phyloP scores from a whole-genome alignment of 2,797 vertebrate genomes.

The Valencia hispanica region DNA sequence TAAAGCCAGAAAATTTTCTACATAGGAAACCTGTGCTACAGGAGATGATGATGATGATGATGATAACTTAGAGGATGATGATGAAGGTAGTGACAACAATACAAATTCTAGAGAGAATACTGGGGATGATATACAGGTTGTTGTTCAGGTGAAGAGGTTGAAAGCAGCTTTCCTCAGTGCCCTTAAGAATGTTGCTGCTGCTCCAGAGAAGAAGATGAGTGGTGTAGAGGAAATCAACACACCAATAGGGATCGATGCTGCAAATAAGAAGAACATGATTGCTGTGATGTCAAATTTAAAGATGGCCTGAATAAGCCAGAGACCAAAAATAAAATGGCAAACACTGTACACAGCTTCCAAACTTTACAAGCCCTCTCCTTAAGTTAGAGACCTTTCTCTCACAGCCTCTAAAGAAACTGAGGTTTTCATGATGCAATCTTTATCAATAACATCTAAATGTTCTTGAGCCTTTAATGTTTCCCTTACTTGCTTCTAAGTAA shows the following conservation, averaged over 20 bases:
- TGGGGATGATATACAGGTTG: neutral
- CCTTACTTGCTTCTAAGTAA: conserved; percentile 19
- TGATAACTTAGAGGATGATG: neutral
- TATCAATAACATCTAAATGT: conserved; percentile 25
- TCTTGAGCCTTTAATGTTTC: conserved; percentile 19
- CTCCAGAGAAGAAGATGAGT: neutral
- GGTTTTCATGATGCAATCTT: conserved; percentile 41
- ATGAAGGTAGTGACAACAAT: neutral
- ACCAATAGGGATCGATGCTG: neutral
- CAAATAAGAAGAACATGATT: neutral
- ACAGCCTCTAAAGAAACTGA: conserved; percentile 12
- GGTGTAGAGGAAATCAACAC: neutral
- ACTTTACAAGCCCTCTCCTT: neutral
- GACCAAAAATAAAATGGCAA: neutral
- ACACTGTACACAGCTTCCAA: neutral
- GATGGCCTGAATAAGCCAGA: neutral
- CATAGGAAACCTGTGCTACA: neutral
- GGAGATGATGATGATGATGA: neutral
- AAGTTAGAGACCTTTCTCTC: neutral
- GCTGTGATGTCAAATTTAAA: neutral
- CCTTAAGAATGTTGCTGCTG: neutral
- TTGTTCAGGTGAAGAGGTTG: neutral
- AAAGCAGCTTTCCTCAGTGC: no score
- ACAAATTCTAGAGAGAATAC: neutral
- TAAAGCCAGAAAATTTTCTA: neutral